Conservation (phyloP, 2,888 invertebrate species). For the Boloria euphrosyne region DNA sequence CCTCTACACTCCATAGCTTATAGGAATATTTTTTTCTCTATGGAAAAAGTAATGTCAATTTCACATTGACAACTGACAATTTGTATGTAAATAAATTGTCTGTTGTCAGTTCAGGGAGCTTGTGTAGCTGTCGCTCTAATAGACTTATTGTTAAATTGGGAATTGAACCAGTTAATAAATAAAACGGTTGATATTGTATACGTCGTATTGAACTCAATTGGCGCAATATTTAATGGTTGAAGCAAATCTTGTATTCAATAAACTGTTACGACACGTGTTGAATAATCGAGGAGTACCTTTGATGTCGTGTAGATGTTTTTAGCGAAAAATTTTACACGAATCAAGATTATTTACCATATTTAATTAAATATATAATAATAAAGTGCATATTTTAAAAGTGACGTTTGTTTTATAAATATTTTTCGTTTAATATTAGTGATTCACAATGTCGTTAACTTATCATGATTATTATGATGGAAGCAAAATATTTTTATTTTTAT, state of each 20-base stretch:
- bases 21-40: no score
- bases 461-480: slow-evolving; percentile 86
- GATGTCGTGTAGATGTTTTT: slow-evolving; percentile 19
- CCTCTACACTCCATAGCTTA: no score
- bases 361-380: not conserved
- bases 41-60: no score
- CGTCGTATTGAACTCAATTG: slow-evolving; percentile 37
- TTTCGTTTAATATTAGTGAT: slow-evolving; percentile 19
- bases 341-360: no score
- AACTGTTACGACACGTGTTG: slow-evolving; percentile 23
- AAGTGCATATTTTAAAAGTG: slow-evolving; percentile 14
- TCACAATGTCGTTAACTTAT: slow-evolving; percentile 56
- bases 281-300: slow-evolving; percentile 19
- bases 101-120: slow-evolving; percentile 5
- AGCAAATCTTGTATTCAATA: slow-evolving; percentile 26
- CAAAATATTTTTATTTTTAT: slow-evolving; percentile 86
- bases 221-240: slow-evolving; percentile 34
- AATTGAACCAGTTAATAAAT: slow-evolving; percentile 37
- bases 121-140: slow-evolving; percentile 14
- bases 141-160: slow-evolving; percentile 23
- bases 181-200: slow-evolving; percentile 31
- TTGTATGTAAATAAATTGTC: slow-evolving; percentile 6
- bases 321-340: slow-evolving; percentile 9
- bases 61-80: no score
- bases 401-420: not conserved